Evolutionary conservation across 2,888 invertebrate species (phyloP).

Genomic region (Stegana nigrithorax): DNA sequence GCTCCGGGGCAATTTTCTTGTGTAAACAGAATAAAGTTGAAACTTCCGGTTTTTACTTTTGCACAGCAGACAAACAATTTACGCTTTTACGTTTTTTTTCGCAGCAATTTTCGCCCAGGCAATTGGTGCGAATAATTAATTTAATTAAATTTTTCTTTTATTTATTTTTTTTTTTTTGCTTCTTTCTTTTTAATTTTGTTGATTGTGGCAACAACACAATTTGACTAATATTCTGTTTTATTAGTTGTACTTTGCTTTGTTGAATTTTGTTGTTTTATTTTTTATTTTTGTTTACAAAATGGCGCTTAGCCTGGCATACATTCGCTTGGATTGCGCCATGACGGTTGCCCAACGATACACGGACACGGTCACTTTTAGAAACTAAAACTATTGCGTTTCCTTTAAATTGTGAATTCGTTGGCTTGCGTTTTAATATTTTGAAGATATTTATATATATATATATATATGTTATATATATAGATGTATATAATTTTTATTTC

Average conservation of each 20-base stretch:
- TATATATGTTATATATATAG: too few relatives aligned
- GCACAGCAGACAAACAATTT: neutral
- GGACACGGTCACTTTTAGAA: too few relatives aligned
- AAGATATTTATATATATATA: too few relatives aligned
- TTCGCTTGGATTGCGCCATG: too few relatives aligned
- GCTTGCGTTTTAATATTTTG: too few relatives aligned
- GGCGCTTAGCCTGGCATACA: too few relatives aligned
- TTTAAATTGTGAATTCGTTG: too few relatives aligned
- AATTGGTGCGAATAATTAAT: neutral
- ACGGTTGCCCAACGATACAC: too few relatives aligned
- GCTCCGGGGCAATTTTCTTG: neutral
- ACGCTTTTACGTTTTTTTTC: neutral
- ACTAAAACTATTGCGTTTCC: too few relatives aligned
- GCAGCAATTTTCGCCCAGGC: too few relatives aligned
- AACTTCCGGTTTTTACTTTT: neutral
- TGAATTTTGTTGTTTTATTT: neutral
- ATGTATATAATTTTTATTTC: too few relatives aligned
- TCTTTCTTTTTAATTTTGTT: constrained; percentile 13
- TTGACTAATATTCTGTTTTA: neutral
- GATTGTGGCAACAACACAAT: neutral
- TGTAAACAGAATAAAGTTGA: neutral
- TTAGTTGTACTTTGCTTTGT: neutral
- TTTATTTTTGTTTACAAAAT: constrained; percentile 9
- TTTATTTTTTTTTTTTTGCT: constrained; percentile 22
- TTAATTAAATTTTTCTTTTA: constrained; percentile 5